Evolutionary conservation across 1,140 invertebrate species (phyloP).

Genomic region (Notospermus geniculatus): DNA sequence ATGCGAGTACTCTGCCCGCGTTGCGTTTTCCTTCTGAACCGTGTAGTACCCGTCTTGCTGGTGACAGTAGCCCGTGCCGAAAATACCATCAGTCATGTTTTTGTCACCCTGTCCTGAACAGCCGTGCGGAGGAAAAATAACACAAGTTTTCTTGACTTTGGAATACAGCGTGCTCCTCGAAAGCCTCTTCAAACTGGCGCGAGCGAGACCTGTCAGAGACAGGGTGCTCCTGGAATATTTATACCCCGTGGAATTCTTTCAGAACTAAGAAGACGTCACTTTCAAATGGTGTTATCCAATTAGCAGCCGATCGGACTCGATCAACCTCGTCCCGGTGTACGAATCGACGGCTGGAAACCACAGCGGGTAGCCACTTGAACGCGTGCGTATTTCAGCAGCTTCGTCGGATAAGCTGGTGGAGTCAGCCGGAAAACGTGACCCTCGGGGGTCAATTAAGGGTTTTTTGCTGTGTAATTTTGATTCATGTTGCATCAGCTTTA

Average conservation of each 20-base stretch:
- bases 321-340: too few relatives aligned
- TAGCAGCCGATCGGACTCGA: background rate
- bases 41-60: background rate
- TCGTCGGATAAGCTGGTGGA: too few relatives aligned
- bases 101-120: too few relatives aligned
- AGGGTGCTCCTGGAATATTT: background rate
- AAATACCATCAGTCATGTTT: constrained; percentile 7
- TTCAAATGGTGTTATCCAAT: constrained; percentile 10
- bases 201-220: constrained; percentile 3
- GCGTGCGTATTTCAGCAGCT: too few relatives aligned
- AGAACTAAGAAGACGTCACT: background rate
- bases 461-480: too few relatives aligned
- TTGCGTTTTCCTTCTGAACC: background rate
- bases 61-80: background rate
- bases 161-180: background rate
- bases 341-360: too few relatives aligned
- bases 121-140: too few relatives aligned
- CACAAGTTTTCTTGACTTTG: background rate
- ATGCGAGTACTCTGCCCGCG: background rate
- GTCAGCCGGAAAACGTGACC: too few relatives aligned
- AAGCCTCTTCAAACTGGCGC: background rate
- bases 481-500: too few relatives aligned
- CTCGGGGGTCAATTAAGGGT: too few relatives aligned
- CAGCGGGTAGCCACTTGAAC: too few relatives aligned
- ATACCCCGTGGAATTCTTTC: background rate